Evolutionary conservation across 2,113 vertebrate genomes (phyloP).

Genomic region (Malaclemys terrapin): DNA sequence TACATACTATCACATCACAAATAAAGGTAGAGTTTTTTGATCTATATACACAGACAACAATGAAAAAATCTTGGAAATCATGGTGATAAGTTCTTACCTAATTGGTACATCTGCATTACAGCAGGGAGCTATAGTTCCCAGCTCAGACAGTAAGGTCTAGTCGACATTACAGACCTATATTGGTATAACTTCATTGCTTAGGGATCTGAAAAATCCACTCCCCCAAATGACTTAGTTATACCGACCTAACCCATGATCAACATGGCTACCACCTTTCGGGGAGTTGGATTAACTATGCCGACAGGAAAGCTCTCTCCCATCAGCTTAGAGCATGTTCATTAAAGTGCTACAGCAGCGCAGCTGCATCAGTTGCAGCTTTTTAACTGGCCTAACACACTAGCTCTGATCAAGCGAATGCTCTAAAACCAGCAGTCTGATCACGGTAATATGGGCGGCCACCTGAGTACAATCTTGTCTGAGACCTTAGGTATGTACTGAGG

Average conservation of each 20-base stretch:
- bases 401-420: no score
- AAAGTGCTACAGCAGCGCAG: no score
- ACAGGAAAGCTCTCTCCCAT: not conserved
- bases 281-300: not conserved
- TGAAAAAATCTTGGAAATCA: not conserved
- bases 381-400: no score
- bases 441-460: no score
- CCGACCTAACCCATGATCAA: not conserved
- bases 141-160: not conserved
- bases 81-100: not conserved
- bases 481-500: no score
- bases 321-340: not conserved
- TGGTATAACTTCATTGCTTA: not conserved
- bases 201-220: no score
- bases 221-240: not conserved
- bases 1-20: not conserved
- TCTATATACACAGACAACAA: not conserved
- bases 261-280: not conserved
- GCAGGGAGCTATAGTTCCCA: not conserved
- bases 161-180: not conserved
- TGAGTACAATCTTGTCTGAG: no score
- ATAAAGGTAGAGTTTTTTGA: not conserved
- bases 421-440: no score
- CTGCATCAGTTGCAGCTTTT: no score
- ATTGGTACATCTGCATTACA: not conserved